These are phyloP conservation scores for Atherix ibis DNA, from an alignment of 2,888 invertebrate species.

Conservation along the genomic window DNA sequence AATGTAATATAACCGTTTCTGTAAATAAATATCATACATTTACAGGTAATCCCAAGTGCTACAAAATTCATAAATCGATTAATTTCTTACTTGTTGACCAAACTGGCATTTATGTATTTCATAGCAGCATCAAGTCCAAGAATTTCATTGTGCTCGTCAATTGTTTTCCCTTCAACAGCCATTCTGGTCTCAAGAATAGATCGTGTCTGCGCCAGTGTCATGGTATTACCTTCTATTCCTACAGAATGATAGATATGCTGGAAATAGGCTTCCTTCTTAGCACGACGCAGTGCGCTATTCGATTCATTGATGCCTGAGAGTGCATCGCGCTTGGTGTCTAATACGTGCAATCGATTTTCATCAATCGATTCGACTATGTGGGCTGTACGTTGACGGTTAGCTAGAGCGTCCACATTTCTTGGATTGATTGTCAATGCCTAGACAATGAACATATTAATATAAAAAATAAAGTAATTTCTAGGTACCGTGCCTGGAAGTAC, in stretches of 20 bases:
- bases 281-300: slow-evolving; percentile 63
- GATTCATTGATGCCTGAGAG: slow-evolving; percentile 67
- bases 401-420: slow-evolving; percentile 60
- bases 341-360: slow-evolving; percentile 36
- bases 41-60: background rate
- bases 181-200: slow-evolving; percentile 81
- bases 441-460: slow-evolving; percentile 4
- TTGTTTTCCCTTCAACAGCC: slow-evolving; percentile 77
- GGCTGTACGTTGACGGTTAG: slow-evolving; percentile 69
- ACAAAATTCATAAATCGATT: background rate
- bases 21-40: slow-evolving; percentile 7
- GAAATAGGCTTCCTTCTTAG: slow-evolving; percentile 90
- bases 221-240: slow-evolving; percentile 94
- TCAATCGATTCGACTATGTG: slow-evolving; percentile 83
- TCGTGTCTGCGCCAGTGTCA: slow-evolving; percentile 82
- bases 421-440: slow-evolving; percentile 70
- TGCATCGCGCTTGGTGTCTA: slow-evolving; percentile 70
- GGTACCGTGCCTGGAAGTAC: slow-evolving; percentile 68
- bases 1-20: slow-evolving; percentile 63
- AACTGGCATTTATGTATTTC: slow-evolving; percentile 75
- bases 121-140: slow-evolving; percentile 86
- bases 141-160: slow-evolving; percentile 95
- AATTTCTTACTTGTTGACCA: slow-evolving; percentile 43
- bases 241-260: slow-evolving; percentile 94
- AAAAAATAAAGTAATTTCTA: too few relatives aligned